Conservation (phyloP, 1,140 invertebrate genomes). For the Trichonephila inaurata region DNA sequence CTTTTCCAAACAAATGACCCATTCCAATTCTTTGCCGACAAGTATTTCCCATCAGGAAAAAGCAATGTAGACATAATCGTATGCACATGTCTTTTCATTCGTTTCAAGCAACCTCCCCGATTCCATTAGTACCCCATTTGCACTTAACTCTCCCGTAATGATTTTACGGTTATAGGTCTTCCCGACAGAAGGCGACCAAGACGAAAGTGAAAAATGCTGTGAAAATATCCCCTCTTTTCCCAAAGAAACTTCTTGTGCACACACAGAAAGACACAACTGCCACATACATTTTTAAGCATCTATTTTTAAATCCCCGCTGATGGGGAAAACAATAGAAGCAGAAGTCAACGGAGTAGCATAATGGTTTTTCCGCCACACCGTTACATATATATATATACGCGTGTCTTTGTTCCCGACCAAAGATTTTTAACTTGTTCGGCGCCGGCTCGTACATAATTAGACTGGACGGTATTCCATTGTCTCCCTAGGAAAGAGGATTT, state of each 20-base stretch:
- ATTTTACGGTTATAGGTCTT: no score
- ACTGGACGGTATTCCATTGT: slow-evolving; percentile 68
- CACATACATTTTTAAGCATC: slow-evolving; percentile 33
- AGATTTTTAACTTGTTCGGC: slow-evolving; percentile 34
- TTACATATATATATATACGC: slow-evolving; percentile 56
- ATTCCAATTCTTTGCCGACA: no score
- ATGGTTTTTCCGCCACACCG: slow-evolving; percentile 3
- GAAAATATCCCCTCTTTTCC: not conserved
- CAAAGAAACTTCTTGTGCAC: not conserved
- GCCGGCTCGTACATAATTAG: slow-evolving; percentile 64
- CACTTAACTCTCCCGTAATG: no score
- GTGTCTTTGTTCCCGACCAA: slow-evolving; percentile 35
- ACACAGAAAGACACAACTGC: slow-evolving; percentile 1
- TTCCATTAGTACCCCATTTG: no score
- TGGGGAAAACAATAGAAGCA: slow-evolving; percentile 65
- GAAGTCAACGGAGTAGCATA: slow-evolving; percentile 28
- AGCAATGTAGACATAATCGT: no score
- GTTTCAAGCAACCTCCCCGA: no score
- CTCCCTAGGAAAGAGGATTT: slow-evolving; percentile 36
- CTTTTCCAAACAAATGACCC: no score
- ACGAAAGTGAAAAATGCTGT: not conserved
- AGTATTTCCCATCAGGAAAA: no score
- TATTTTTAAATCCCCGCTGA: slow-evolving; percentile 63
- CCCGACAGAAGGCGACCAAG: not conserved
- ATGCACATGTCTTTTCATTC: no score